phyloP scores from a whole-genome alignment of 2,888 invertebrate genomes.

The Ochlodes sylvanus region DNA sequence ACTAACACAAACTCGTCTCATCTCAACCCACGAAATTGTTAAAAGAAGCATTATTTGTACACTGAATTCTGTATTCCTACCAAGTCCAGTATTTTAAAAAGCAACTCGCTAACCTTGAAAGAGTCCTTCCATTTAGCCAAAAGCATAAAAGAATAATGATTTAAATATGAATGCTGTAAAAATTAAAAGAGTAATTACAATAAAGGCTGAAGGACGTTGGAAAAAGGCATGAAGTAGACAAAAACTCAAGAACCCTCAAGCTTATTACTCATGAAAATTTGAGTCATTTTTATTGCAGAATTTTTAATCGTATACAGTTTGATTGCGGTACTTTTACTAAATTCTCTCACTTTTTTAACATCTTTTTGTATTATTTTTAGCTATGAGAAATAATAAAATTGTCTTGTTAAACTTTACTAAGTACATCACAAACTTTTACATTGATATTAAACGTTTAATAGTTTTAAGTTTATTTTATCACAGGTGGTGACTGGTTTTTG shows the following conservation, averaged over 20 bases:
- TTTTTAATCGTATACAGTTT: neutral
- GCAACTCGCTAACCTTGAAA: neutral
- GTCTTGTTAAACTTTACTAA: too few species aligned
- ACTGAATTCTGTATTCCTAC: too few species aligned
- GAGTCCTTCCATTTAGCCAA: neutral
- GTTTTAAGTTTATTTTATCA: too few species aligned
- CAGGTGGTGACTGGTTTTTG: too few species aligned
- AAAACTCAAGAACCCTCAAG: slow-evolving; percentile 26
- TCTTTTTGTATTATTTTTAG: too few species aligned
- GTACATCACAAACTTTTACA: too few species aligned
- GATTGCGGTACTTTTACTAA: neutral
- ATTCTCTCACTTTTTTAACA: neutral
- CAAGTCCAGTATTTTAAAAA: neutral
- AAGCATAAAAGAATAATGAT: slow-evolving; percentile 27
- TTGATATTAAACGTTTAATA: too few species aligned
- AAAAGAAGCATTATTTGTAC: too few species aligned
- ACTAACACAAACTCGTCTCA: too few species aligned
- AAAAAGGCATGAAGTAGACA: slow-evolving; percentile 21
- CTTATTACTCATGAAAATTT: slow-evolving; percentile 25
- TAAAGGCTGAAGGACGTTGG: slow-evolving; percentile 29
- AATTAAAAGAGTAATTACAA: slow-evolving; percentile 28
- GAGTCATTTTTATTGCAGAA: neutral
- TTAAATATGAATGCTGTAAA: slow-evolving; percentile 30
- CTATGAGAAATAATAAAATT: too few species aligned
- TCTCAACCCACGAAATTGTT: too few species aligned